These are phyloP conservation scores for Spermophilus dauricus DNA, from an alignment of 2,113 vertebrate genomes.

Conservation along the genomic window DNA sequence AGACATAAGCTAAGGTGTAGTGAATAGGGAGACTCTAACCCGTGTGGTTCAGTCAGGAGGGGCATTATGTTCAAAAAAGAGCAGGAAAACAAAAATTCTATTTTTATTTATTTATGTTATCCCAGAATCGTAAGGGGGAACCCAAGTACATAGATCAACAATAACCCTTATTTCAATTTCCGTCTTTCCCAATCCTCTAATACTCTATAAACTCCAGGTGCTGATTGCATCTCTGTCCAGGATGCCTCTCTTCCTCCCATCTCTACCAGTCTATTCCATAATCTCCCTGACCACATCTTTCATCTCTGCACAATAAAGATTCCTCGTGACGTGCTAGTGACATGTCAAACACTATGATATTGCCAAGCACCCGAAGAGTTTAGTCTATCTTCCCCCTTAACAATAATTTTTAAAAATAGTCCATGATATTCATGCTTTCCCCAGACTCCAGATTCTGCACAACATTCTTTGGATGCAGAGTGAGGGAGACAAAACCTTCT, in stretches of 20 bases:
- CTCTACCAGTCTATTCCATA: not conserved
- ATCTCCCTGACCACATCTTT: not conserved
- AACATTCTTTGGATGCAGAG: not conserved
- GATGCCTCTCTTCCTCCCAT: not conserved
- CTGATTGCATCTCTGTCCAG: not conserved
- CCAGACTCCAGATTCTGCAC: not conserved
- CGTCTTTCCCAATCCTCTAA: not conserved
- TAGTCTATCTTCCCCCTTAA: not conserved
- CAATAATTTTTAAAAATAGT: not conserved
- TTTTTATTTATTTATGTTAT: not conserved
- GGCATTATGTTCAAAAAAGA: not conserved
- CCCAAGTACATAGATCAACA: not conserved
- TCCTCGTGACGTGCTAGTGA: not conserved
- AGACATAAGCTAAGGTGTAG: not conserved
- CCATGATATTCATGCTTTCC: not conserved
- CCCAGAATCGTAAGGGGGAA: not conserved
- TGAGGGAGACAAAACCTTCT: not conserved
- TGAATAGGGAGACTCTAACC: not conserved
- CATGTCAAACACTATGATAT: not conserved
- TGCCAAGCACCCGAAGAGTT: not conserved
- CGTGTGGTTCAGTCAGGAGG: not conserved
- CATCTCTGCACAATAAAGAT: not conserved
- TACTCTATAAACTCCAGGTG: not conserved
- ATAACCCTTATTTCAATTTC: not conserved
- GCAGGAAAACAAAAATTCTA: not conserved